Evolutionary conservation across 30 jellyfish, hydroid and myxozoan genomes (phyloP).

Genomic region (Catostylus mosaicus): DNA sequence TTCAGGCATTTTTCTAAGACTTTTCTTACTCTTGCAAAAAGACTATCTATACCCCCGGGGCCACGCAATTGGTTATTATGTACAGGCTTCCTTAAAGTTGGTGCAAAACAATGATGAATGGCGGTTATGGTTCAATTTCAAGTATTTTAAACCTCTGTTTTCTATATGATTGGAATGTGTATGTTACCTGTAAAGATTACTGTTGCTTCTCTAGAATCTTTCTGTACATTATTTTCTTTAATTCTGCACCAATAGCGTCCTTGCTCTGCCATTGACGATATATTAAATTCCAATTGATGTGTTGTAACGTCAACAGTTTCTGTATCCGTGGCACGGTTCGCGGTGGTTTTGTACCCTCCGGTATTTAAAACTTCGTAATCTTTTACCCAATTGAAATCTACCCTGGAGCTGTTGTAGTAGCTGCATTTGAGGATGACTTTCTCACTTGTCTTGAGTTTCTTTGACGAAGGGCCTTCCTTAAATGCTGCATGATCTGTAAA

Average conservation of each 20-base stretch:
- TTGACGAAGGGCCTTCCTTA: slow-evolving; percentile 22
- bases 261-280: slow-evolving; percentile 7
- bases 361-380: background rate
- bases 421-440: slow-evolving; percentile 19
- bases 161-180: too few relatives aligned
- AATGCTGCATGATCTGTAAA: slow-evolving; percentile 14
- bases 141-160: too few relatives aligned
- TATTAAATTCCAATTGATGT: slow-evolving; percentile 7
- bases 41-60: too few relatives aligned
- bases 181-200: slow-evolving; percentile 18
- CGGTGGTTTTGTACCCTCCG: background rate
- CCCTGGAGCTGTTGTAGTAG: background rate
- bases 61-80: too few relatives aligned
- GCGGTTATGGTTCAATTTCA: too few relatives aligned
- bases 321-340: background rate
- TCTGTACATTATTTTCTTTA: background rate
- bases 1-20: too few relatives aligned
- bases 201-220: slow-evolving; percentile 10
- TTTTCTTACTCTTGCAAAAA: too few relatives aligned
- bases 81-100: too few relatives aligned
- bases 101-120: too few relatives aligned
- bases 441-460: background rate
- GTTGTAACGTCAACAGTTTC: background rate
- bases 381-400: slow-evolving; percentile 13
- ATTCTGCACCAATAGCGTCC: slow-evolving; percentile 31